A percentile compares a stretch with the other conserved stretches of the same genome.
These are phyloP conservation scores for Rousettus leschenaultii DNA, from an alignment of 2,113 vertebrate genomes.

Conservation along the genomic window DNA sequence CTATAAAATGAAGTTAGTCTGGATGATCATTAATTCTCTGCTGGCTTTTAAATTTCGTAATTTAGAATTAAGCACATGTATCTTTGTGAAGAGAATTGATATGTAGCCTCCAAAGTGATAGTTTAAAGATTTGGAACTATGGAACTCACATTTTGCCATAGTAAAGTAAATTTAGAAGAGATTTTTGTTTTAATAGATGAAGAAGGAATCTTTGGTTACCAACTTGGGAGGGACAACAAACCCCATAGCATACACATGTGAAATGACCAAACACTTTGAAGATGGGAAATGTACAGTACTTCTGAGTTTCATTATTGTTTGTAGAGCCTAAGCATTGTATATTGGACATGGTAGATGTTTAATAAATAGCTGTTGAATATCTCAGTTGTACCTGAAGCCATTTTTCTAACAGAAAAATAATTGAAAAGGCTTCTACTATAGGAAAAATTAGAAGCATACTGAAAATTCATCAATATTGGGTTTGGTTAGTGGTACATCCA, in stretches of 20 bases:
- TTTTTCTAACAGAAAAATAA: not conserved
- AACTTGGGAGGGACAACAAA: not conserved
- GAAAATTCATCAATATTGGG: not conserved
- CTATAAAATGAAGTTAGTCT: not conserved
- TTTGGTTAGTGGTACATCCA: not conserved
- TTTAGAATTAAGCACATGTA: not conserved
- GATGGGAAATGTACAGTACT: not conserved
- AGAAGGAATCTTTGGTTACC: slow-evolving; percentile 16
- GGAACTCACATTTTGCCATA: not conserved
- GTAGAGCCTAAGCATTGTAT: not conserved
- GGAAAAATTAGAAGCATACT: not conserved
- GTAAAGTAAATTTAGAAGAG: slow-evolving; percentile 11
- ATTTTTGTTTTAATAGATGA: slow-evolving; percentile 16
- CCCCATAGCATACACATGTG: not conserved
- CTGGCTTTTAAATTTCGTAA: slow-evolving; percentile 14
- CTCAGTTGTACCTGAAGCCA: not conserved
- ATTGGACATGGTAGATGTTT: not conserved
- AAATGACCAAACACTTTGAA: not conserved
- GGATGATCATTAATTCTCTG: not conserved
- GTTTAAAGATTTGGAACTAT: not conserved
- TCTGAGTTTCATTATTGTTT: slow-evolving; percentile 33
- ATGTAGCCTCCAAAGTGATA: not conserved
- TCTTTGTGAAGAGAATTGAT: not conserved
- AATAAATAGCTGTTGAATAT: not conserved
- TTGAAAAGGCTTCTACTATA: not conserved